phyloP scores from a whole-genome alignment of 1,140 invertebrate genomes.

The Trachymyrmex septentrionalis region DNA sequence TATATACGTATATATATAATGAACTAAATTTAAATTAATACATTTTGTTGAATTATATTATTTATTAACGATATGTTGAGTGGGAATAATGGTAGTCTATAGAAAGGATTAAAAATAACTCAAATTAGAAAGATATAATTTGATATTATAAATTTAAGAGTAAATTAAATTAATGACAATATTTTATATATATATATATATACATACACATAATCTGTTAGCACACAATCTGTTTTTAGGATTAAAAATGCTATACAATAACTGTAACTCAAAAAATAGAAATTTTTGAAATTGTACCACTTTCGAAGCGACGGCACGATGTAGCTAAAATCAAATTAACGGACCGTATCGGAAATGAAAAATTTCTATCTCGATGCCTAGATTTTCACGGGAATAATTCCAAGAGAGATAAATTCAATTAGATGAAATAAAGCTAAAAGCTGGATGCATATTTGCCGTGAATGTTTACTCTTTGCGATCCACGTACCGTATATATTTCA shows the following conservation, averaged over 20 bases:
- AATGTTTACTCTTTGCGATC: slow-evolving; percentile 24
- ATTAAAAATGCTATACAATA: background rate
- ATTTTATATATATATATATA: background rate
- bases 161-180: background rate
- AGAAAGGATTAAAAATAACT: too few relatives aligned
- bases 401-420: slow-evolving; percentile 29
- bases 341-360: slow-evolving; percentile 34
- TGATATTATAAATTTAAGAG: too few relatives aligned
- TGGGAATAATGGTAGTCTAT: too few relatives aligned
- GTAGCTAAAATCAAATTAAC: slow-evolving; percentile 30
- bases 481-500: background rate
- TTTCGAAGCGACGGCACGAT: background rate
- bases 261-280: background rate
- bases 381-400: slow-evolving; percentile 41
- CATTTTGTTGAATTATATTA: too few relatives aligned
- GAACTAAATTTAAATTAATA: too few relatives aligned
- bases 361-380: slow-evolving; percentile 31
- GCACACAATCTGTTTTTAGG: background rate
- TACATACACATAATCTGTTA: too few relatives aligned
- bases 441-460: background rate
- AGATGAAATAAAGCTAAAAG: slow-evolving; percentile 50
- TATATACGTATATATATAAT: too few relatives aligned
- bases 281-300: background rate
- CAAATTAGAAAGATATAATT: too few relatives aligned
- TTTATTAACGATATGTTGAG: too few relatives aligned